Evolutionary conservation across 35 echinoderm and acorn worm species (phyloP), one percentile per base, ranked within the genome.

Genomic region (Hemicentrotus pulcherrimus): DNA sequence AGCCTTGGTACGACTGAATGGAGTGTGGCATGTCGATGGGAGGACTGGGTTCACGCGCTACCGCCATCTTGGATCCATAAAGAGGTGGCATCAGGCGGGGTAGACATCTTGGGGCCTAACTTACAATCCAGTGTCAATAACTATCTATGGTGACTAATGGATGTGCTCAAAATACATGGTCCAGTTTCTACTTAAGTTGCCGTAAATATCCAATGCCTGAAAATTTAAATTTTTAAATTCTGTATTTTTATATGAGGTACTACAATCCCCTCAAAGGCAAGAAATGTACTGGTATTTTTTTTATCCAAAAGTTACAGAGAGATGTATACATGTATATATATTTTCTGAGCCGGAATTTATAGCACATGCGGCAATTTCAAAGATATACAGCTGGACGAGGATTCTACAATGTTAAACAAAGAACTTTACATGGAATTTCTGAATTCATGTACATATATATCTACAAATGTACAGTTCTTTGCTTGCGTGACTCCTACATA

Each of bases 1-100:
- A 93, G 91, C 91, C 91, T n/a, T 93, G 91, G 48, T 93, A 93
- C 11, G 91, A 93, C 91, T 93, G 91, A 58, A 93, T 58, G 46
- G 91, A 93, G 91, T 93, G 91, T 22, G 91, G 91, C 91, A 93
- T 93, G 91, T 9, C 46, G 33, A 90, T 45, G 48, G 91, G 91
- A 48, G 91, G 91, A 47, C 91, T 93, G 18, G 91, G 48, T 93
- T 93, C 91, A 93, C 91, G 91, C n/a, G 91, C 46, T 47, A 48
- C 46, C 22, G 91, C 91, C 91, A 93, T 93, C 91, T 93, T 93
- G 91, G 46, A 90, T 28, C 65, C 65, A 78, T 78, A 22, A 18
- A 78, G 65, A 78, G 6, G 65, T 78, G 65, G 22, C 65, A 28
- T 28, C 65, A 78, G 18, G 65, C 5, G 7, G 24, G 65, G 65